Base-by-base conservation (phyloP, 1,140 invertebrate species). In the Gonatopus flavifemur region DNA sequence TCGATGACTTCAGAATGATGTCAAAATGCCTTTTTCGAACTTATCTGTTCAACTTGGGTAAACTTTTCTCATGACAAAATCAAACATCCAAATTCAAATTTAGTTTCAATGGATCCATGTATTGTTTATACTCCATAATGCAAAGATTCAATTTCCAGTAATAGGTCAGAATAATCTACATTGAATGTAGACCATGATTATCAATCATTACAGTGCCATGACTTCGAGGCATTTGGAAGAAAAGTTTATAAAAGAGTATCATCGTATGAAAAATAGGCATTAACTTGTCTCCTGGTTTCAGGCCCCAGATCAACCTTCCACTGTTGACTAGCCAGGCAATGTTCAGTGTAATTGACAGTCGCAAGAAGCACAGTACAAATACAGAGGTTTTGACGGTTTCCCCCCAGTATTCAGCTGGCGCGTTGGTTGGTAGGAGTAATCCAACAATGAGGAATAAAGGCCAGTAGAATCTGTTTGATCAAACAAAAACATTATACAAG, bases 331-430 rank as follows among this genome's bases (percentile, higher is more conserved):
- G 69, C 81, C 85, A 88, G 1, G 83, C 75, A 2, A 84, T 64
- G 49, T 88, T 81, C 0, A 83, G 55, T 0, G 83, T 78, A 2
- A 90, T 65, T 0, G 79, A 70, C 28, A 86, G 81, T 12, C 88
- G 79, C 33, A 90, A 58, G 62, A 88, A 84, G n/a, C 86, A 86
- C 7, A 85, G 73, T 1, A 88, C 77, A 21, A 87, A 82, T n/a
- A 87, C 64, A 0, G 83, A 69, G 32, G 78, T 81, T 3, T 73
- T 46, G 0, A 87, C 66, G 0, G 82, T 77, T 55, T 92, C 89
- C 7, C 80, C 81, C 84, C 87, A 90, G 59, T 90, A 90, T 67
- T 88, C 86, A 1, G 86, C 77, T 0, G 88, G 87, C 0, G 85
- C 81, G 57, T 90, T 89, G 2, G 90, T 67, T 2, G 88, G 88